These are phyloP conservation scores for Marisa cornuarietis DNA, from an alignment of 1,140 invertebrate genomes.

Conservation along the genomic window DNA sequence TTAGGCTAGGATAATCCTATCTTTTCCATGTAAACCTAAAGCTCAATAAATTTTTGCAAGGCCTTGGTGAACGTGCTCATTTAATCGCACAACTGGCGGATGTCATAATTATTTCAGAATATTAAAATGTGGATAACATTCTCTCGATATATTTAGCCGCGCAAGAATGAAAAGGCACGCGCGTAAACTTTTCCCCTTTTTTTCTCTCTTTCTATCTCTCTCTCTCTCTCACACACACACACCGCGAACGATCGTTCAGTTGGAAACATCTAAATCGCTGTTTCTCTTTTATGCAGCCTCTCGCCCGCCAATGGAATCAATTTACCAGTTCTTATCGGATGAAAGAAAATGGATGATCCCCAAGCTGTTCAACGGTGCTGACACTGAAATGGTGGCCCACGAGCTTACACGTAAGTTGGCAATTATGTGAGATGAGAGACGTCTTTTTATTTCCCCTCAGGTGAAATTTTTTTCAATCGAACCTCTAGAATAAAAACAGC, in stretches of 20 bases:
- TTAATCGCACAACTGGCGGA: too few relatives aligned
- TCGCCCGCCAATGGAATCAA: slow-evolving; percentile 51
- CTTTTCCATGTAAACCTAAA: too few relatives aligned
- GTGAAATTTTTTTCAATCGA: not conserved
- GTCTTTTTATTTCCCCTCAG: not conserved
- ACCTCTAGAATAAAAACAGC: not conserved
- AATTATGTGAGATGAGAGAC: not conserved
- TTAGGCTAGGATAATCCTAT: too few relatives aligned
- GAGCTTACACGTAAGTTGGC: slow-evolving; percentile 50
- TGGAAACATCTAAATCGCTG: too few relatives aligned
- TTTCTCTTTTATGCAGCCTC: slow-evolving; percentile 37
- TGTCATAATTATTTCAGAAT: too few relatives aligned
- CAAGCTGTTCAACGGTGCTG: slow-evolving; percentile 55
- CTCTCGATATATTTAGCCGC: not conserved
- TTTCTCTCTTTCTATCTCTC: too few relatives aligned
- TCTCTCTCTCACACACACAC: slow-evolving; percentile 1
- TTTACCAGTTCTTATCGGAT: slow-evolving; percentile 51
- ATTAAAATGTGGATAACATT: too few relatives aligned
- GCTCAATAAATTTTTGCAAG: too few relatives aligned
- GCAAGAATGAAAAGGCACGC: not conserved
- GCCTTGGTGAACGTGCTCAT: too few relatives aligned
- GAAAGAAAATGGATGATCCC: slow-evolving; percentile 58
- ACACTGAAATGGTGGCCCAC: slow-evolving; percentile 54
- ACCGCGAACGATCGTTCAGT: too few relatives aligned
- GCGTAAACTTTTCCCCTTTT: not conserved